phyloP scores from a whole-genome alignment of 2,797 vertebrate species.

The Pangasius mekongensis region DNA sequence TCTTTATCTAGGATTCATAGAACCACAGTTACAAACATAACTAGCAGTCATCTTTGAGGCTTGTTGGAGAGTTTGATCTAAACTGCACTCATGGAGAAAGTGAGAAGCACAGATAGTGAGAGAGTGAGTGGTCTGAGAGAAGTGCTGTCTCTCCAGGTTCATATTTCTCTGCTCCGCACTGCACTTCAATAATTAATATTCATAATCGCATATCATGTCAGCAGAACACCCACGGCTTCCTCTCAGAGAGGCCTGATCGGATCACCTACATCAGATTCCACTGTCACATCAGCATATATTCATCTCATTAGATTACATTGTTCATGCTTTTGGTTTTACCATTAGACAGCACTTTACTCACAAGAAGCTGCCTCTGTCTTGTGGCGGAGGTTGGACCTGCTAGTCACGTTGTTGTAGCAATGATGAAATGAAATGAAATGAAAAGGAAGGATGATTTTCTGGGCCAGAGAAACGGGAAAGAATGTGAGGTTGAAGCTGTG shows the following conservation, averaged over 20 bases:
- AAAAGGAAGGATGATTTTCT: background rate
- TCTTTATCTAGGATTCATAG: background rate
- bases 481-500: background rate
- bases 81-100: slow-evolving; percentile 33
- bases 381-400: background rate
- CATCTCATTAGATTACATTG: slow-evolving; percentile 40
- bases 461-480: background rate
- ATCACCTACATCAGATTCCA: slow-evolving; percentile 58
- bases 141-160: slow-evolving; percentile 58
- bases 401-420: background rate
- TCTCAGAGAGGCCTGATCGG: slow-evolving; percentile 55
- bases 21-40: background rate
- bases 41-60: slow-evolving; percentile 28
- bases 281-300: slow-evolving; percentile 57
- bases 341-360: slow-evolving; percentile 20
- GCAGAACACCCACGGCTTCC: slow-evolving; percentile 60
- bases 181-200: slow-evolving; percentile 65
- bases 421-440: too few relatives aligned
- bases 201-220: slow-evolving; percentile 63
- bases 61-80: slow-evolving; percentile 41
- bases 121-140: slow-evolving; percentile 51
- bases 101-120: background rate
- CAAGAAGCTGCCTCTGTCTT: background rate
- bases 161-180: slow-evolving; percentile 57
- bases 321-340: slow-evolving; percentile 31